These are phyloP conservation scores for Parnassius orleans DNA, from an alignment of 2,888 invertebrate genomes.

Conservation along the genomic window DNA sequence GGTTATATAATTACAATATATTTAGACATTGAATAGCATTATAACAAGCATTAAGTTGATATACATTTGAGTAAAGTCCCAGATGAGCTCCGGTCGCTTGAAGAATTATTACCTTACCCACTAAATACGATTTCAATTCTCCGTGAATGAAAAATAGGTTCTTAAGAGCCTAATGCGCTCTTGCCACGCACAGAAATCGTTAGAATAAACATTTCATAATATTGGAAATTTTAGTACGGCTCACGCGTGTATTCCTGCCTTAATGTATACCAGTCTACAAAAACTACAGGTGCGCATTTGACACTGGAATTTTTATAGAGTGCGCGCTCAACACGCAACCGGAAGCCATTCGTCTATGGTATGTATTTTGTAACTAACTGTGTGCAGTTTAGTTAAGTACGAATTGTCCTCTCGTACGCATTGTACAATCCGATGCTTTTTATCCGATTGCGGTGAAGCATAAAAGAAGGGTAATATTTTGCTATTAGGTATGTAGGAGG, in stretches of 20 bases:
- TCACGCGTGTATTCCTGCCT: not conserved
- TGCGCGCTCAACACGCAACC: slow-evolving; percentile 2
- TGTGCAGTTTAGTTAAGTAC: no score
- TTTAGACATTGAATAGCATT: no score
- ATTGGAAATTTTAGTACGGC: not conserved
- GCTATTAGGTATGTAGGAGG: no score
- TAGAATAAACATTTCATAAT: slow-evolving; percentile 14
- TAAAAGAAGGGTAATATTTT: no score
- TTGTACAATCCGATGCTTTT: no score
- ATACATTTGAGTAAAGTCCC: not conserved
- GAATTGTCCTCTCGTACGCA: no score
- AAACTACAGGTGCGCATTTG: not conserved
- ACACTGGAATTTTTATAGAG: not conserved
- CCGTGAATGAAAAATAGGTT: slow-evolving; percentile 17
- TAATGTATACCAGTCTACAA: not conserved
- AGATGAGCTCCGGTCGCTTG: not conserved
- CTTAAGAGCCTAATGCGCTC: slow-evolving; percentile 4
- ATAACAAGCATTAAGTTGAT: no score
- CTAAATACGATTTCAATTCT: slow-evolving; percentile 24
- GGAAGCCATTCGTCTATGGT: not conserved
- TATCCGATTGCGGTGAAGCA: no score
- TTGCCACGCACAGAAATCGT: slow-evolving; percentile 9
- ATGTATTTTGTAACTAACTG: not conserved
- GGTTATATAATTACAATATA: no score
- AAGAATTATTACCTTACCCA: slow-evolving; percentile 12